Base-by-base conservation (phyloP, 2,113 vertebrate genomes). In the Donacobius atricapilla region DNA sequence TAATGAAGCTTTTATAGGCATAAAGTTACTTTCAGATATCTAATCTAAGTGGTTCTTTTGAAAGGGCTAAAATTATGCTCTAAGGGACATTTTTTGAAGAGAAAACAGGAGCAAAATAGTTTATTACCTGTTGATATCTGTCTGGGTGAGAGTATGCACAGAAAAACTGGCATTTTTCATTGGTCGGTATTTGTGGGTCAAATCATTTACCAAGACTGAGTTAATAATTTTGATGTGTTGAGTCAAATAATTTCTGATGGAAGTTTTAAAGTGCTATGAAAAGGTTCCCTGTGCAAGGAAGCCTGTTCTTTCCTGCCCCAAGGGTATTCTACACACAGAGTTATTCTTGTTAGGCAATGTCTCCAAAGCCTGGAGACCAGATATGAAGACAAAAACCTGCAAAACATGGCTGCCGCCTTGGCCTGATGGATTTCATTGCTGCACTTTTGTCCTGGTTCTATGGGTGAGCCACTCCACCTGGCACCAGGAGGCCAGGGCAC, bases 1-100 rank as follows among this genome's bases (percentile, higher is more conserved):
- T 92, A 93, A 92, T 81, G 25, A 83, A 72, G 35, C 58, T 94
- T 89, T 95, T 92, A 48, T 83, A 91, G 51, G 45, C 53, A 31
- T 37, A 57, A 96, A 81, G 35, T 39, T 79, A 68, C 57, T 82
- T 66, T 80, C 24, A 66, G 63, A 33, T 57, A 72, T n/a, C 44
- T 84, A 7, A 48, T 88, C 54, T 50, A 54, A 80, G 45, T 48
- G 33, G 47, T 85, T 87, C 44, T 69, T 80, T 89, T 39, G 35
- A 65, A 83, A 45, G 21, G 80, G 25, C 48, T 90, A 83, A 92
- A 61, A 8, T 53, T 11, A 84, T 53, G 57, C 42, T 92, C 42
- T 57, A 53, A 83, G 33, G 30, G 60, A 40, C 28, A 33, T 73
- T 54, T 56, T 10, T 45, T 69, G 39, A 88, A 94, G 47, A 73